A percentile compares a stretch with the other conserved stretches of the same genome.
These are phyloP conservation scores for Mastigias papua DNA, from an alignment of 30 jellyfish, hydroid and myxozoan genomes.

Conservation along the genomic window DNA sequence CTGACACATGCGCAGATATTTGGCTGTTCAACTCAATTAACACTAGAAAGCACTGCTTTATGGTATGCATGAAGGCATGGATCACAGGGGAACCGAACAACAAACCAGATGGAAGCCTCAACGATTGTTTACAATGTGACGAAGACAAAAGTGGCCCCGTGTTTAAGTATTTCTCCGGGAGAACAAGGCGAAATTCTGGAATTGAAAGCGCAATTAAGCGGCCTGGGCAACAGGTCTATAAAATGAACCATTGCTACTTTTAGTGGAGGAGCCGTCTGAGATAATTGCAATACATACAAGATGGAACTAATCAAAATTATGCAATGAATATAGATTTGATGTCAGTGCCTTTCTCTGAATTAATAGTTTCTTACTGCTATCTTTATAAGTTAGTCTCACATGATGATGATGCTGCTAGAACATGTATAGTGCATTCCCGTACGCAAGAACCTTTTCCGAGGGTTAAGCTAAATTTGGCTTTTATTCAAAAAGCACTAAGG, in stretches of 20 bases:
- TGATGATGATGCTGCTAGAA: no score
- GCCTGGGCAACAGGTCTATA: slow-evolving; percentile 72
- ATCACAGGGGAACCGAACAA: slow-evolving; percentile 70
- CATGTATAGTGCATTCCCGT: no score
- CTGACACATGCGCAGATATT: slow-evolving; percentile 65
- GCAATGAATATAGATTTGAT: background rate
- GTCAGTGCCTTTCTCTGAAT: background rate
- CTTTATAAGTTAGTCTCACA: no score
- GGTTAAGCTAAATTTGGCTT: no score
- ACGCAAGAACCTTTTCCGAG: no score
- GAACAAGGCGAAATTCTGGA: slow-evolving; percentile 83
- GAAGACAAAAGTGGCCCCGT: slow-evolving; percentile 85
- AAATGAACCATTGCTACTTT: slow-evolving; percentile 78
- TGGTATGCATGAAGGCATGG: slow-evolving; percentile 72
- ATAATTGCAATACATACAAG: background rate
- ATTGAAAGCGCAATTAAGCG: slow-evolving; percentile 74
- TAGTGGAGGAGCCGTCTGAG: background rate
- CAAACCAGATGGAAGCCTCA: slow-evolving; percentile 76
- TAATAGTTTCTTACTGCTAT: background rate
- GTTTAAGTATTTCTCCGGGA: slow-evolving; percentile 77
- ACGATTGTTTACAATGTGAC: slow-evolving; percentile 77
- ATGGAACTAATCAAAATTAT: background rate
- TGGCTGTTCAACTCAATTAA: slow-evolving; percentile 63
- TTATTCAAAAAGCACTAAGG: no score
- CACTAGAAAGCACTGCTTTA: slow-evolving; percentile 66